These are phyloP conservation scores for Cartodere bifasciata DNA, from an alignment of 2,888 invertebrate species.

Conservation along the genomic window DNA sequence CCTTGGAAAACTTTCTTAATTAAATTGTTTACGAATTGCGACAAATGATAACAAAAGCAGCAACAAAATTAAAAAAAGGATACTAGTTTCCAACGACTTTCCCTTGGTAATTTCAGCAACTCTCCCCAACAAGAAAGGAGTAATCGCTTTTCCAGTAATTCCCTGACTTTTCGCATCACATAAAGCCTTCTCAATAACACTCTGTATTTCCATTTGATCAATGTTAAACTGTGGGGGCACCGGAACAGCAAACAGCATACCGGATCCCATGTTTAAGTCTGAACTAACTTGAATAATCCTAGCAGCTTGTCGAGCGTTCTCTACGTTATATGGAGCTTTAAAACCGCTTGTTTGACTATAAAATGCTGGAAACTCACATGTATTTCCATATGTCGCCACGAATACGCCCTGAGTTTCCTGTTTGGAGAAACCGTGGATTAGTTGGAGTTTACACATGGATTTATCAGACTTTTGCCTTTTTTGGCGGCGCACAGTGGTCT, in stretches of 20 bases:
- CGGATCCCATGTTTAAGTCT: constrained; percentile 47
- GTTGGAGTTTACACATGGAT: no score
- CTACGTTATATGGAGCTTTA: constrained; percentile 57
- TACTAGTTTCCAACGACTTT: constrained; percentile 74
- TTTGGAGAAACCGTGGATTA: constrained; percentile 9
- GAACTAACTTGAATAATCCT: constrained; percentile 43
- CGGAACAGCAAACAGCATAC: constrained; percentile 81
- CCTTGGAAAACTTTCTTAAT: no score
- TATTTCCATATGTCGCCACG: constrained; percentile 64
- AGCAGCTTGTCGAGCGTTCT: constrained; percentile 56
- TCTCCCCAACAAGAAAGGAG: constrained; percentile 76
- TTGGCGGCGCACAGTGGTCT: no score
- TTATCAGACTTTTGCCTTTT: no score
- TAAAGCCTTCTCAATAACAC: constrained; percentile 59
- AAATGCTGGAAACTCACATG: constrained; percentile 81
- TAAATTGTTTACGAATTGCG: no score
- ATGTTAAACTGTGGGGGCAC: constrained; percentile 62
- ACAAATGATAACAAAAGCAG: no score
- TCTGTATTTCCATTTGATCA: constrained; percentile 47
- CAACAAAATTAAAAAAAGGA: constrained; percentile 38
- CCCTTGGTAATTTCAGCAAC: constrained; percentile 73
- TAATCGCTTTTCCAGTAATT: constrained; percentile 76
- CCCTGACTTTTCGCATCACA: constrained; percentile 43
- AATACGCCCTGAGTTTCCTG: constrained; percentile 93
- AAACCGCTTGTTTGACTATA: constrained; percentile 69